These are phyloP conservation scores for Olivierus martensii DNA, from an alignment of 1,140 invertebrate species.

Conservation along the genomic window DNA sequence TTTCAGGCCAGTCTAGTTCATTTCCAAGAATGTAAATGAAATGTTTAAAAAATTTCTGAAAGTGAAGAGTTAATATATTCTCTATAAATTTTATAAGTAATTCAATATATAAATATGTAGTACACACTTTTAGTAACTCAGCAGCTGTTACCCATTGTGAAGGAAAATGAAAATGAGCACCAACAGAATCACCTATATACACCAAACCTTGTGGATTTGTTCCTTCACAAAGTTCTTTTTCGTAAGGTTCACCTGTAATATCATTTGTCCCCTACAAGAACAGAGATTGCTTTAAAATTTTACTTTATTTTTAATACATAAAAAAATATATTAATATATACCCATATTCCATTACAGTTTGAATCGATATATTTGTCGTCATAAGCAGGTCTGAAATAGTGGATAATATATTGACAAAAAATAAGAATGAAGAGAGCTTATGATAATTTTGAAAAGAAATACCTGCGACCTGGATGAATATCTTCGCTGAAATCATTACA, in stretches of 20 bases:
- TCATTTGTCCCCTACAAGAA: conserved; percentile 26
- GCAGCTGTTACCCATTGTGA: conserved; percentile 33
- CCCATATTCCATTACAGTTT: conserved; percentile 39
- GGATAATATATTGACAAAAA: background rate
- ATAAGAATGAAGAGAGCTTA: too few species aligned
- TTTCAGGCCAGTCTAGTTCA: conserved; percentile 39
- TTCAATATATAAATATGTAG: background rate
- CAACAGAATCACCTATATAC: conserved; percentile 39
- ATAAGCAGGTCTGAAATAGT: conserved; percentile 13
- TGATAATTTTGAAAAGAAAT: background rate
- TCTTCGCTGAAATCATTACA: too few species aligned
- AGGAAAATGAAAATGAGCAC: conserved; percentile 40
- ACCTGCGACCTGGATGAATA: background rate
- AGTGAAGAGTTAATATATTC: background rate
- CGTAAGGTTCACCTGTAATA: conserved; percentile 27
- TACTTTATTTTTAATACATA: background rate
- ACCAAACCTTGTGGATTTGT: conserved; percentile 30
- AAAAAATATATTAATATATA: conserved; percentile 18
- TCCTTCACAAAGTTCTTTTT: conserved; percentile 31
- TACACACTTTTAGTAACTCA: conserved; percentile 16
- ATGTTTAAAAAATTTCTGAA: conserved; percentile 28
- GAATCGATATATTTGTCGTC: conserved; percentile 29
- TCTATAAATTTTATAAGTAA: too few species aligned
- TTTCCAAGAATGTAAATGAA: conserved; percentile 31
- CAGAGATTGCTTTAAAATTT: too few species aligned